Base-by-base conservation (phyloP, 2,888 invertebrate species). In the Pardosa pseudoannulata region DNA sequence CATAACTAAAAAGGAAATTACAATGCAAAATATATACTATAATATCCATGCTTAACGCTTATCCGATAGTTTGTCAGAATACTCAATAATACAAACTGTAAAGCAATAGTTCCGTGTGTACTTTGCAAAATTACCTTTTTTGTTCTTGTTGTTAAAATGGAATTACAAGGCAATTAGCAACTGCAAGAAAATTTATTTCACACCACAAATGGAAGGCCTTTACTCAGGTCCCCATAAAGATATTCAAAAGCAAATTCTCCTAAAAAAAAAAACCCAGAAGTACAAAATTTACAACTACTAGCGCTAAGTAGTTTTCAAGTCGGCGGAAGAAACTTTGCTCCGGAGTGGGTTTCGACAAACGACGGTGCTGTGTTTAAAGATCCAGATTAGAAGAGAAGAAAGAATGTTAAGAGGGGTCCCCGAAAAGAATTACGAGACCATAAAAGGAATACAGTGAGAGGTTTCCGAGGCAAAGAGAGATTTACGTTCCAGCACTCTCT, bases 401-500 rank as follows among this genome's bases (percentile, higher is more conserved):
- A 62, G 65, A 75, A 71, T 83, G 76, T 76, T 83, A 83, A 83
- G 65, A 72, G 82, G 65, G 50, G 39, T 28, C 32, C 72, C 29
- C 11, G 19, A 32, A 28, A 76, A 76, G 82, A 83, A 83, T 83
- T 83, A 83, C 82, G 82, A 83, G 82, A 83, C 76, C 82, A 76
- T 83, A 83, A 83, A 83, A 76, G 76, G 71, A 50, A 41, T 50
- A 29, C 67, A 83, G 82, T 76, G 82, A 83, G 72, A 83, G 76
- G 71, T 74, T 81, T 68, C 67, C 39, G 50, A 68, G 81, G 36
- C 65, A 68, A 6, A 46, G 36, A 19, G 46, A 83, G 76, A 83
- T 83, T 83, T 83, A 83, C 82, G 62, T 39, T 71, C 16, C 29
- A 46, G 70, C 9, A 68, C 81, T 62, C 75, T 75, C 81, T 82